Evolutionary conservation across 2,797 vertebrate genomes (phyloP).

Genomic region (Clarias laeviceps): DNA sequence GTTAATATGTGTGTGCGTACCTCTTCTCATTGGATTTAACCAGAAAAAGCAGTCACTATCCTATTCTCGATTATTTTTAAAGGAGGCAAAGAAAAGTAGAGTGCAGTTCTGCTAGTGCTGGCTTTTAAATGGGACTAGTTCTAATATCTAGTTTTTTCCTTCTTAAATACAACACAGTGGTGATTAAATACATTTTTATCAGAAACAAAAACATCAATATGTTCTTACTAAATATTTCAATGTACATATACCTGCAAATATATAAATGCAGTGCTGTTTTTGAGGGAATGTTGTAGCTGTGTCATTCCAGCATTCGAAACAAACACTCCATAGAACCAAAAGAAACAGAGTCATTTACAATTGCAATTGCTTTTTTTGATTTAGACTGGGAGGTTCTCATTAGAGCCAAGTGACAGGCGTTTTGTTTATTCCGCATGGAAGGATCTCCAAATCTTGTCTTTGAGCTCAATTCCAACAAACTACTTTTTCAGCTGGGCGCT

Average conservation of each 20-base stretch:
- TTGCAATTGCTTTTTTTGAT: slow-evolving; percentile 54
- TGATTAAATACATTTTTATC: background rate
- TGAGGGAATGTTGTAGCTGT: background rate
- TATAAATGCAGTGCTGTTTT: background rate
- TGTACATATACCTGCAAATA: background rate
- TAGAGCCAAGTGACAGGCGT: slow-evolving; percentile 58
- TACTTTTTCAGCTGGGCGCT: slow-evolving; percentile 57
- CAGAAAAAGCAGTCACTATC: background rate
- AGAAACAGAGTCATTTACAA: slow-evolving; percentile 46
- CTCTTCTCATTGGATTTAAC: background rate
- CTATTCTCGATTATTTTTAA: background rate
- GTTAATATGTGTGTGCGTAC: background rate
- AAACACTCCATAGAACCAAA: slow-evolving; percentile 55
- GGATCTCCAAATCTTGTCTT: slow-evolving; percentile 60
- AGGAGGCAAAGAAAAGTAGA: too few species aligned
- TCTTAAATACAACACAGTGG: background rate
- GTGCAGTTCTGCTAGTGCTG: background rate
- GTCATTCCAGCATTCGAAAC: slow-evolving; percentile 43
- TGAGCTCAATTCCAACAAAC: slow-evolving; percentile 61
- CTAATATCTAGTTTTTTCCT: background rate
- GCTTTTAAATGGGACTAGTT: background rate
- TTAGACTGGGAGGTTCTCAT: slow-evolving; percentile 60
- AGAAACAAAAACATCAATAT: background rate
- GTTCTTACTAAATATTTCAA: background rate
- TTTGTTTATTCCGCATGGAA: slow-evolving; percentile 63